Evolutionary conservation across 2,797 vertebrate genomes (phyloP).

Genomic region (Macrochelys suwanniensis): DNA sequence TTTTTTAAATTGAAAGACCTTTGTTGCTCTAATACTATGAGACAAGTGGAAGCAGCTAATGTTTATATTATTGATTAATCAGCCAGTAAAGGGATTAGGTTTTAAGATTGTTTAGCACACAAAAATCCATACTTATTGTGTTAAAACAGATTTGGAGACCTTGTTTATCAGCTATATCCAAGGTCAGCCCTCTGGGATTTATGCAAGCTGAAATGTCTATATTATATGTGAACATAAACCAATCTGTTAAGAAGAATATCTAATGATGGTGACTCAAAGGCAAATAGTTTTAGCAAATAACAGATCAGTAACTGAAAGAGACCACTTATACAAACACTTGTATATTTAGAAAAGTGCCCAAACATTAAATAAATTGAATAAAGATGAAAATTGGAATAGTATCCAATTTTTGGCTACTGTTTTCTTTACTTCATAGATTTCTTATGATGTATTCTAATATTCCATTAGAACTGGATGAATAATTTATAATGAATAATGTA

Average conservation of each 20-base stretch:
- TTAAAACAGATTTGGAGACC: conserved; percentile 48
- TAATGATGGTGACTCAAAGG: background rate
- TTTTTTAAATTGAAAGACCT: conserved; percentile 20
- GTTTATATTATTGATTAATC: conserved; percentile 71
- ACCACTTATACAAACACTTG: conserved; percentile 24
- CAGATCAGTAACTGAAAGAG: conserved; percentile 22
- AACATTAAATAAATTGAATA: conserved; percentile 11
- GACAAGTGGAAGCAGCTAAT: conserved; percentile 50
- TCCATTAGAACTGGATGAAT: no score
- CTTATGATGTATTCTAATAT: background rate
- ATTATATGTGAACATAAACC: conserved; percentile 27
- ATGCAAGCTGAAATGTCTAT: conserved; percentile 37
- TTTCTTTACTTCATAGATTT: conserved; percentile 29
- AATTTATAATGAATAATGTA: background rate
- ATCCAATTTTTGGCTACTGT: background rate
- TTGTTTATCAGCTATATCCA: conserved; percentile 41
- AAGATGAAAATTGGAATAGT: background rate
- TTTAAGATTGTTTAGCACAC: conserved; percentile 53
- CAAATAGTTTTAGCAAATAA: conserved; percentile 44
- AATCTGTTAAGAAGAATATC: conserved; percentile 13
- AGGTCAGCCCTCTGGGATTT: conserved; percentile 38
- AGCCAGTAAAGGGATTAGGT: conserved; percentile 49
- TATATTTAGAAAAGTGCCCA: conserved; percentile 28
- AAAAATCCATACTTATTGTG: conserved; percentile 62
- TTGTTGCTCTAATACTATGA: conserved; percentile 19